These are phyloP conservation scores for Cheirogaleus medius DNA, from an alignment of 2,113 vertebrate genomes.

Conservation along the genomic window DNA sequence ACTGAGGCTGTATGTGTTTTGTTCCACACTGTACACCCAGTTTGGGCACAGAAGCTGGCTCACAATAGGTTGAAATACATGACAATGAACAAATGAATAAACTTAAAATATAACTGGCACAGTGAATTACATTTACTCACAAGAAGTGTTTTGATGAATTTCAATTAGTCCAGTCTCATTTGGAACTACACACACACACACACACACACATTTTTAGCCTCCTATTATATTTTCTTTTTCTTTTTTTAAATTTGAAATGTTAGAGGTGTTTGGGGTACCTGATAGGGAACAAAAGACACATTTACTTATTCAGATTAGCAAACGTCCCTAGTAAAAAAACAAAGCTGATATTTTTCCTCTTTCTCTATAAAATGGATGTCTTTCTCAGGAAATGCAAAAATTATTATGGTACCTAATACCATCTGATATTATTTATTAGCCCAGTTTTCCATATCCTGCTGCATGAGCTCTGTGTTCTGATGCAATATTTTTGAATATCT, in stretches of 20 bases:
- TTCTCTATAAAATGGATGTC: not conserved
- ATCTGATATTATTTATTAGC: not conserved
- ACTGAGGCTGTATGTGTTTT: not conserved
- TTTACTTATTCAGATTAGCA: not conserved
- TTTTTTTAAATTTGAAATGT: not conserved
- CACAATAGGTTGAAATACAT: not conserved
- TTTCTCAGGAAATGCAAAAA: conserved; percentile 38
- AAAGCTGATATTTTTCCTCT: not conserved
- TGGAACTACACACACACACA: not conserved
- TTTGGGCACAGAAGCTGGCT: not conserved
- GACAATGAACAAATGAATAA: not conserved
- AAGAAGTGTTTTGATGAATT: not conserved
- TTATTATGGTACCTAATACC: not conserved
- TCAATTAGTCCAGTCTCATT: not conserved
- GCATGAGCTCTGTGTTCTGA: not conserved
- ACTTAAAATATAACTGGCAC: not conserved
- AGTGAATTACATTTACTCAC: not conserved
- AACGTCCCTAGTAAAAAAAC: not conserved
- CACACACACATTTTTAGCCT: not conserved
- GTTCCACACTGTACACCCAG: no score
- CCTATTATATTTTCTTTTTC: not conserved
- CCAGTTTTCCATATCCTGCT: not conserved
- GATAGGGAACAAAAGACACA: not conserved
- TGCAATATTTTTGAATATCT: not conserved
- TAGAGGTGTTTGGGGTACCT: not conserved